phyloP scores from a whole-genome alignment of 2,888 invertebrate species.

The Ditula angustiorana region DNA sequence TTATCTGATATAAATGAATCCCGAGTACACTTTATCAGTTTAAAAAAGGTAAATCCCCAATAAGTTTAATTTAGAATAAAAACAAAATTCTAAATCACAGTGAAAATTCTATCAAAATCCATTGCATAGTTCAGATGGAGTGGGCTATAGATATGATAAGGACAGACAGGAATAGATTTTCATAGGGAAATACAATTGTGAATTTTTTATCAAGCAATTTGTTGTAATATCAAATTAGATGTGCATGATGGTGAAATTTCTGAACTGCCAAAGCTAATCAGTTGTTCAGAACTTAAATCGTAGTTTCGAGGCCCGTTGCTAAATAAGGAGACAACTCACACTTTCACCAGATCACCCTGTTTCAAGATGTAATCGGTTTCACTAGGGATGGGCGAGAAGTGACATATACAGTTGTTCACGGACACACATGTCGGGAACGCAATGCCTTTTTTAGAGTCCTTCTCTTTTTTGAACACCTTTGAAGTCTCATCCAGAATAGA shows the following conservation, averaged over 20 bases:
- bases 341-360: constrained; percentile 98
- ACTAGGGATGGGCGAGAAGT: constrained; percentile 97
- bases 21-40: too few relatives aligned
- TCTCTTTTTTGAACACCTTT: constrained; percentile 99
- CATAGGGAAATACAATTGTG: background rate
- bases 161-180: background rate
- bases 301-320: background rate
- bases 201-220: constrained; percentile 1
- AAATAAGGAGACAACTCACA: constrained; percentile 88
- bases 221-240: background rate
- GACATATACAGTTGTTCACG: constrained; percentile 99
- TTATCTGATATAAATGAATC: too few relatives aligned
- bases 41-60: too few relatives aligned
- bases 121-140: too few relatives aligned
- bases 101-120: too few relatives aligned
- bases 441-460: constrained; percentile 98
- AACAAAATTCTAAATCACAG: too few relatives aligned
- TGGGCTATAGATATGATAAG: too few relatives aligned
- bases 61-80: too few relatives aligned
- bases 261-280: background rate
- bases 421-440: constrained; percentile 99
- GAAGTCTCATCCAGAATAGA: constrained; percentile 95
- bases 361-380: constrained; percentile 95
- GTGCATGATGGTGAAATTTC: background rate
- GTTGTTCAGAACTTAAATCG: background rate